A percentile compares a stretch with the other conserved stretches of the same genome.
phyloP scores from a whole-genome alignment of 2,888 invertebrate species.

The Lithophane socia region DNA sequence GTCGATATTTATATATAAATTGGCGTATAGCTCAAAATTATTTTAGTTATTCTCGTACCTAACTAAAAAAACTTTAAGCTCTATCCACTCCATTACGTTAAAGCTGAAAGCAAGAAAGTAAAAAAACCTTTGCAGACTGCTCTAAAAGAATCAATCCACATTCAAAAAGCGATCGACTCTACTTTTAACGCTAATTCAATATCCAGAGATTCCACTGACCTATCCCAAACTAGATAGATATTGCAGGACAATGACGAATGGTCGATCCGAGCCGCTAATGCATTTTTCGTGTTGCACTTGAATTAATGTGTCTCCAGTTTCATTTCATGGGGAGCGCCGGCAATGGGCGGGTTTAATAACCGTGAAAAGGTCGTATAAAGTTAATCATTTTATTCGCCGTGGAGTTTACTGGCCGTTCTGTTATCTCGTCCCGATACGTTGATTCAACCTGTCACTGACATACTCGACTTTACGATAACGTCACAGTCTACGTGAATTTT shows the following conservation, averaged over 20 bases:
- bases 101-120: neutral
- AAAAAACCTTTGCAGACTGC: slow-evolving; percentile 2
- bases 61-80: neutral
- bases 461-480: slow-evolving; percentile 59
- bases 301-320: slow-evolving; percentile 85
- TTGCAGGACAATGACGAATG: slow-evolving; percentile 85
- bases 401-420: slow-evolving; percentile 65
- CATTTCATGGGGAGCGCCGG: slow-evolving; percentile 68
- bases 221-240: slow-evolving; percentile 63
- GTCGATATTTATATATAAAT: too few species aligned
- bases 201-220: slow-evolving; percentile 49
- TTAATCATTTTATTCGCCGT: slow-evolving; percentile 72
- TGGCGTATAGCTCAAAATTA: neutral
- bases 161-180: slow-evolving; percentile 37
- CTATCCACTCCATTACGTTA: slow-evolving; percentile 8
- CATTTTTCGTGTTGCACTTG: slow-evolving; percentile 91
- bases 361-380: slow-evolving; percentile 74
- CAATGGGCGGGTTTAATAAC: slow-evolving; percentile 75
- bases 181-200: slow-evolving; percentile 58
- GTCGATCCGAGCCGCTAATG: slow-evolving; percentile 82
- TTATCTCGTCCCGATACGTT: slow-evolving; percentile 66
- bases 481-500: slow-evolving; percentile 46
- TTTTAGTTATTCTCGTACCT: neutral
- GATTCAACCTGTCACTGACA: slow-evolving; percentile 56
- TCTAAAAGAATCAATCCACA: slow-evolving; percentile 27